A percentile compares a stretch with the other conserved stretches of the same genome.
These are phyloP conservation scores for Aspidoscelis tigris DNA, from an alignment of 2,113 vertebrate species.

Conservation along the genomic window DNA sequence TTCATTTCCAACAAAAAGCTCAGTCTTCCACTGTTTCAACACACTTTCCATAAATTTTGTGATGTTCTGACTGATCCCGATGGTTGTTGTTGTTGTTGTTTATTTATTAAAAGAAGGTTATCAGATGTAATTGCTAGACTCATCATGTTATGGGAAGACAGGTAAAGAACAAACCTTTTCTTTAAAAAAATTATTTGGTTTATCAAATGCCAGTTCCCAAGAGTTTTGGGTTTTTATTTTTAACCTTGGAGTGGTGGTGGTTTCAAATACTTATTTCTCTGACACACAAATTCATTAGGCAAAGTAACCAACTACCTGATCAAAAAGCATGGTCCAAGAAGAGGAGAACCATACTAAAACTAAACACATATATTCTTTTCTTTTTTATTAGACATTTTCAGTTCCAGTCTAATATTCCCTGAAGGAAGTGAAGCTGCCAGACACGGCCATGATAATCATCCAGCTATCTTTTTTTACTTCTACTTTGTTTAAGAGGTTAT, in stretches of 20 bases:
- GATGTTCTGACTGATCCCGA: too few species aligned
- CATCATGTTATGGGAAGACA: neutral
- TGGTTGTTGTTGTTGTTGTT: too few species aligned
- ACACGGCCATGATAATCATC: constrained; percentile 26
- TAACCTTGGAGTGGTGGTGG: neutral
- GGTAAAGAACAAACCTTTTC: too few species aligned
- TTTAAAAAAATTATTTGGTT: neutral
- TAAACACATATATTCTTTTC: neutral
- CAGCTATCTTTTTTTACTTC: constrained; percentile 58
- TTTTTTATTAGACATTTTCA: constrained; percentile 36
- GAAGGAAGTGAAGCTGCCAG: constrained; percentile 45
- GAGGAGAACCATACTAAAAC: constrained; percentile 20
- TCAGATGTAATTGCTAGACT: too few species aligned
- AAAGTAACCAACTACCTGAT: neutral
- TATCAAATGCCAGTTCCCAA: neutral
- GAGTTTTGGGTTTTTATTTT: neutral
- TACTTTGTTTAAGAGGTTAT: constrained; percentile 37
- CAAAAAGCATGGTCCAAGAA: neutral
- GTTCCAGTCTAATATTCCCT: constrained; percentile 45
- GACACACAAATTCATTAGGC: neutral
- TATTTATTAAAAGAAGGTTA: too few species aligned
- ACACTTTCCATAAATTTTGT: too few species aligned
- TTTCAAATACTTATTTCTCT: neutral
- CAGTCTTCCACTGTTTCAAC: too few species aligned
- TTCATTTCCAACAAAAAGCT: too few species aligned